These are phyloP conservation scores for Tromatobia lineatoria DNA, from an alignment of 2,888 invertebrate species.

Conservation along the genomic window DNA sequence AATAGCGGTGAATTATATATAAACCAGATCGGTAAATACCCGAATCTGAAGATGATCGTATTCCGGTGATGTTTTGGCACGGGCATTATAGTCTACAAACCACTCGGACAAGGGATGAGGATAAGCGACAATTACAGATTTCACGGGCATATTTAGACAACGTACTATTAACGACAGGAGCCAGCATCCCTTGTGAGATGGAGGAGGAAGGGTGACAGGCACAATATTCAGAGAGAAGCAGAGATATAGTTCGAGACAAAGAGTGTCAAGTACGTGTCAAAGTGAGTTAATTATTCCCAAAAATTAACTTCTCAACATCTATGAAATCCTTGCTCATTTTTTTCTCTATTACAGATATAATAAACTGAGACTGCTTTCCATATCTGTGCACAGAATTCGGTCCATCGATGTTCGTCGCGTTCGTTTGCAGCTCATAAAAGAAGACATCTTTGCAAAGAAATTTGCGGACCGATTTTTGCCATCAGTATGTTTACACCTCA, in stretches of 20 bases:
- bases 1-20: constrained; percentile 50
- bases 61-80: constrained; percentile 38
- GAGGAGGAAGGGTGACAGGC: constrained; percentile 49
- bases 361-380: too few species aligned
- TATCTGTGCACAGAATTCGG: too few species aligned
- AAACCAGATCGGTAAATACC: constrained; percentile 61
- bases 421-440: too few species aligned
- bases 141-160: constrained; percentile 80
- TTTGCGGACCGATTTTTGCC: constrained; percentile 21
- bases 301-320: background rate
- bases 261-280: constrained; percentile 14
- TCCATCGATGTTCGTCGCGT: too few species aligned
- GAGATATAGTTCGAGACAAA: constrained; percentile 34
- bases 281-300: background rate
- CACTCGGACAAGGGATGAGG: constrained; percentile 60
- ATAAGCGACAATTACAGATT: constrained; percentile 71
- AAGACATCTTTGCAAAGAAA: background rate
- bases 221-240: constrained; percentile 76
- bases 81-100: constrained; percentile 62
- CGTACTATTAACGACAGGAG: constrained; percentile 82
- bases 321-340: background rate
- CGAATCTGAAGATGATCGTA: constrained; percentile 48
- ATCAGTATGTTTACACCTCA: too few species aligned
- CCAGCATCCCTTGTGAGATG: too few species aligned
- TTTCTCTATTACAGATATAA: background rate